Evolutionary conservation across 1,140 invertebrate species (phyloP), one percentile per base, ranked within the genome.

Genomic region (Acromyrmex heyeri): DNA sequence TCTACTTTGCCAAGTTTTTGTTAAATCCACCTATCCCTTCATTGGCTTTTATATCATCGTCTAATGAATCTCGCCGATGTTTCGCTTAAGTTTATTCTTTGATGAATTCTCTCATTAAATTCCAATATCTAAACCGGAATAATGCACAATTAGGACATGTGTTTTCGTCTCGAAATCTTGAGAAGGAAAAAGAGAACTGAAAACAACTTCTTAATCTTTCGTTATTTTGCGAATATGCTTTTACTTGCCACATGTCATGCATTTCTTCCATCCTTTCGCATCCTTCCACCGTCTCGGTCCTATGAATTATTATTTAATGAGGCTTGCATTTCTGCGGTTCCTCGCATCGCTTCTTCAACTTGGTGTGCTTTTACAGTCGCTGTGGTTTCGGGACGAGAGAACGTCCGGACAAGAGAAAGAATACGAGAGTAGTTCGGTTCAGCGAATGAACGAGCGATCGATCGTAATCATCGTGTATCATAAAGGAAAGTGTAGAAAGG

Each of bases 261-360:
- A 65, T 65, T 73, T 82, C 64, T 85, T 88, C 82, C 76, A 75
- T 24, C 48, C 64, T 69, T 79, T 77, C 69, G 67, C 77, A 79
- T 27, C 61, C 53, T 44, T 44, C 16, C 3, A 55, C 34, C 21
- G 53, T 38, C 38, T 69, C 53, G 53, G 53, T 82, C 79, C 70
- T 83, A 62, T 48, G 79, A 75, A 83, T 86, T 86, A 90, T 90
- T 92, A 92, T 93, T 91, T 90, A 91, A 93, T 92, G 91, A 93
- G 89, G 87, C 85, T 91, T 77, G 92, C 91, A 87, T 91, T 91
- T 92, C 90, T 93, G 88, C 83, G 88, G 90, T 89, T 86, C 76
- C 76, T 59, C 62, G 34, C 34, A 57, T 44, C 75, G 48, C 34
- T 38, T 85, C 27, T 38, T 57, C 18, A 50, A 1, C 53, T 21